Conservation (phyloP, 2,888 invertebrate genomes). For the Torymus aiolomorphi region DNA sequence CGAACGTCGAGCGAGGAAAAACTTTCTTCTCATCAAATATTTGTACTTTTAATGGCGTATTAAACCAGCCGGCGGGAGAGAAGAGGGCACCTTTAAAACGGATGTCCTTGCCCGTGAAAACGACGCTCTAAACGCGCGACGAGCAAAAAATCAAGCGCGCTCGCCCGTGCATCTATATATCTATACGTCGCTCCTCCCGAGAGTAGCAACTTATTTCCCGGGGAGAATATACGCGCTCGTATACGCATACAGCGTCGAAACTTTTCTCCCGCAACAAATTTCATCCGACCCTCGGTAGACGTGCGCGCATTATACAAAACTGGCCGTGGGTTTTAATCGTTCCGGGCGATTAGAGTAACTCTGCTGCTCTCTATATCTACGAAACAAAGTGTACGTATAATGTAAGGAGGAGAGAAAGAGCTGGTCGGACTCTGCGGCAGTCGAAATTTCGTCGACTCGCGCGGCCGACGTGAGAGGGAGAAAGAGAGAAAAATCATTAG, state of each 20-base stretch:
- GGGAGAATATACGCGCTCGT: no score
- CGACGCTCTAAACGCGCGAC: background rate
- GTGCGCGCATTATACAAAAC: slow-evolving; percentile 6
- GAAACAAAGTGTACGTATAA: no score
- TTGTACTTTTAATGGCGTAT: slow-evolving; percentile 40
- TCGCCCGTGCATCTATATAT: no score
- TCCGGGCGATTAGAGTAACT: slow-evolving; percentile 32
- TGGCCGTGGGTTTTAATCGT: slow-evolving; percentile 35
- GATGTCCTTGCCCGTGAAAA: slow-evolving; percentile 39
- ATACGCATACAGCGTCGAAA: background rate
- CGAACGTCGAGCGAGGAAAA: slow-evolving; percentile 13
- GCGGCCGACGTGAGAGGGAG: no score
- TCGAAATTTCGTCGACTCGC: slow-evolving; percentile 12
- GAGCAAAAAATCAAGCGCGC: slow-evolving; percentile 10
- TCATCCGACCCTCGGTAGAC: background rate
- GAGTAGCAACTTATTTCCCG: slow-evolving; percentile 5
- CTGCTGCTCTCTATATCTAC: no score
- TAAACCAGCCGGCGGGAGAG: slow-evolving; percentile 1
- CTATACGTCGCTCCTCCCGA: no score
- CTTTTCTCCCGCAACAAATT: slow-evolving; percentile 26
- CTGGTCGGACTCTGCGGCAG: no score
- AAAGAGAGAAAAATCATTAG: slow-evolving; percentile 26
- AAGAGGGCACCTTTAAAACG: background rate
- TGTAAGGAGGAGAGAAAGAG: no score
- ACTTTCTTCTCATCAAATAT: slow-evolving; percentile 43